These are phyloP conservation scores for Listrodromus nycthemerus DNA, from an alignment of 2,888 invertebrate species.

Conservation along the genomic window DNA sequence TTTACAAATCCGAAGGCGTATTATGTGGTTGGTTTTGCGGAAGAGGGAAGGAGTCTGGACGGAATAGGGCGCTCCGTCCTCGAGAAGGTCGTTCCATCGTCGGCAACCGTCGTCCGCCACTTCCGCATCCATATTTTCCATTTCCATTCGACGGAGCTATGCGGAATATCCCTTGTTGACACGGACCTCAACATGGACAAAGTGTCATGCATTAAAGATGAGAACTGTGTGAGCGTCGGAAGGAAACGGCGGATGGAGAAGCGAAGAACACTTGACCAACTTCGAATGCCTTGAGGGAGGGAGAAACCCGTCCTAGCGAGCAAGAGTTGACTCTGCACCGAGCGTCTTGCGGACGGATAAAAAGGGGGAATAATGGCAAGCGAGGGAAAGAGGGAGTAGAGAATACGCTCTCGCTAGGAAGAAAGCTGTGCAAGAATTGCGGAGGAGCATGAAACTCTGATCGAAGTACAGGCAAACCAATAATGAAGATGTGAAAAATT, in stretches of 20 bases:
- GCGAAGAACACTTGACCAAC: constrained; percentile 66
- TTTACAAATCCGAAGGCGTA: constrained; percentile 1
- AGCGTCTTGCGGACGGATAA: constrained; percentile 32
- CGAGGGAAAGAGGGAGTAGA: background rate
- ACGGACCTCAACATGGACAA: constrained; percentile 53
- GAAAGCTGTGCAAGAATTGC: background rate
- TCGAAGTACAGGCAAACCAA: background rate
- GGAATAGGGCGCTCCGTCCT: constrained; percentile 38
- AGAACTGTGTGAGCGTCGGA: constrained; percentile 37
- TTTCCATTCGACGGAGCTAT: constrained; percentile 23
- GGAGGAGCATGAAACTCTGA: background rate
- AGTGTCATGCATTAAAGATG: constrained; percentile 69
- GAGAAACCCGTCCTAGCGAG: constrained; percentile 22
- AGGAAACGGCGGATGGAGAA: constrained; percentile 20
- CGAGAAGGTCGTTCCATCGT: constrained; percentile 57
- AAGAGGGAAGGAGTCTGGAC: background rate
- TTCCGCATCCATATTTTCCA: constrained; percentile 61
- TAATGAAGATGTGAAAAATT: background rate
- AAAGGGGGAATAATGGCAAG: constrained; percentile 31
- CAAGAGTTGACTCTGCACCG: constrained; percentile 11
- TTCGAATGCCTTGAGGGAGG: constrained; percentile 50
- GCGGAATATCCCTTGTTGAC: constrained; percentile 66
- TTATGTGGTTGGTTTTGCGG: constrained; percentile 4
- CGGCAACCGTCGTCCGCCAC: constrained; percentile 7
- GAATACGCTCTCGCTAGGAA: background rate